Conservation (phyloP, 2,888 invertebrate species). For the Syrphus vitripennis region DNA sequence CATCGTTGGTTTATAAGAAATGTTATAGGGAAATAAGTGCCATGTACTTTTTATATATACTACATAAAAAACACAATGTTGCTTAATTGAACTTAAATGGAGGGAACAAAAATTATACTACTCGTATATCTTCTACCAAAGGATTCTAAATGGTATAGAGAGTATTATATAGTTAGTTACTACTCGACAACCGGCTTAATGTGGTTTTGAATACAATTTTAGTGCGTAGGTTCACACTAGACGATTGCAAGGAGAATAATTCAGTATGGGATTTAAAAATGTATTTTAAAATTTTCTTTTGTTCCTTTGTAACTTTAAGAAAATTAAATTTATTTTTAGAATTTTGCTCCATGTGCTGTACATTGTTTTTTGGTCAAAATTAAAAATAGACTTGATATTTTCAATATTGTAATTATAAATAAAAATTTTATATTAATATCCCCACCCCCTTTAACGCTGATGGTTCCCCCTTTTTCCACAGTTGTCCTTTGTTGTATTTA, state of each 20-base stretch:
- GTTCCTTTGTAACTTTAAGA: neutral
- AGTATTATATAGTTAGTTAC: neutral
- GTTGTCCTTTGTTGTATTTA: no score
- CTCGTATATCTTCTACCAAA: neutral
- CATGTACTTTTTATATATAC: neutral
- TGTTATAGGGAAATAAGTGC: constrained; percentile 11
- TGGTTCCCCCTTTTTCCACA: no score
- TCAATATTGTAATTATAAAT: no score
- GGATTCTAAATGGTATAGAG: neutral
- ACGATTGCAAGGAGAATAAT: neutral
- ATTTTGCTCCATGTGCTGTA: neutral
- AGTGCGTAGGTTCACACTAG: constrained; percentile 20
- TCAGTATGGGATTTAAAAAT: neutral
- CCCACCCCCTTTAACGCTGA: no score
- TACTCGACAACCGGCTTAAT: neutral
- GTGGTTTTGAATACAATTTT: neutral
- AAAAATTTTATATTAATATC: no score
- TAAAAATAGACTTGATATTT: no score
- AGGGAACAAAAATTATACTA: neutral
- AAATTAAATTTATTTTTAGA: neutral
- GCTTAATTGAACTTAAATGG: constrained; percentile 32
- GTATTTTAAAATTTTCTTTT: neutral
- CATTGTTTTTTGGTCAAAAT: no score
- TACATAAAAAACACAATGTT: constrained; percentile 14
- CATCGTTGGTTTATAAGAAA: neutral